Conservation (phyloP, 1,140 invertebrate genomes). For the Scaptomyza montana region DNA sequence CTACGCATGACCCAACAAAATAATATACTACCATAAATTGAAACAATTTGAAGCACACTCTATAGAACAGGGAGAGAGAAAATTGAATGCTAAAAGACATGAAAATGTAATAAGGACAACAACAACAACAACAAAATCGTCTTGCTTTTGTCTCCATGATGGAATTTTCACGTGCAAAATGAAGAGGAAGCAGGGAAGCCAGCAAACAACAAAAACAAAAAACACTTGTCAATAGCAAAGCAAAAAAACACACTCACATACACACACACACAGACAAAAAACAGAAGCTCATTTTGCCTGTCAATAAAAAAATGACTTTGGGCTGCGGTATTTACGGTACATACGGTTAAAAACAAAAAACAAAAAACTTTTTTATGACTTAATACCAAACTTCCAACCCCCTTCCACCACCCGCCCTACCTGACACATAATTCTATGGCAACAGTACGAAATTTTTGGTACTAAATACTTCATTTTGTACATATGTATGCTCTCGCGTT, state of each 20-base stretch:
- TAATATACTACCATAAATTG: slow-evolving; percentile 28
- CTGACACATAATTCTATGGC: slow-evolving; percentile 29
- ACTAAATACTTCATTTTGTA: slow-evolving; percentile 7
- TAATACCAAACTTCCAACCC: slow-evolving; percentile 19
- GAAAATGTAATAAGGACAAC: slow-evolving; percentile 42
- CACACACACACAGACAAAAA: slow-evolving; percentile 13
- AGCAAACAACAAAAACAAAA: too few species aligned
- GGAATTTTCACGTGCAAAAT: slow-evolving; percentile 71
- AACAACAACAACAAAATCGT: slow-evolving; percentile 40
- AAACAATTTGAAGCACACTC: slow-evolving; percentile 1
- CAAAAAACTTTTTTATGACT: slow-evolving; percentile 38
- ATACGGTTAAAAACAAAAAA: slow-evolving; percentile 1
- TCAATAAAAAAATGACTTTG: slow-evolving; percentile 69
- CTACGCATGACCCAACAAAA: slow-evolving; percentile 20
- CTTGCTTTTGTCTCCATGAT: slow-evolving; percentile 59
- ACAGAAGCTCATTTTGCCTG: slow-evolving; percentile 31
- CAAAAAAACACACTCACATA: slow-evolving; percentile 8
- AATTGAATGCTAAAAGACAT: slow-evolving; percentile 43
- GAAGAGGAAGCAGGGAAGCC: background rate
- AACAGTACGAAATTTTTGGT: slow-evolving; percentile 20
- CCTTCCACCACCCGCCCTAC: background rate
- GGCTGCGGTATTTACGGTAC: slow-evolving; percentile 29
- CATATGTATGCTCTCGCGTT: background rate
- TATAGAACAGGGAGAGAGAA: background rate
- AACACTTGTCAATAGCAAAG: too few species aligned